These are phyloP conservation scores for Chrosomus eos DNA, from an alignment of 2,797 vertebrate genomes.

Conservation along the genomic window DNA sequence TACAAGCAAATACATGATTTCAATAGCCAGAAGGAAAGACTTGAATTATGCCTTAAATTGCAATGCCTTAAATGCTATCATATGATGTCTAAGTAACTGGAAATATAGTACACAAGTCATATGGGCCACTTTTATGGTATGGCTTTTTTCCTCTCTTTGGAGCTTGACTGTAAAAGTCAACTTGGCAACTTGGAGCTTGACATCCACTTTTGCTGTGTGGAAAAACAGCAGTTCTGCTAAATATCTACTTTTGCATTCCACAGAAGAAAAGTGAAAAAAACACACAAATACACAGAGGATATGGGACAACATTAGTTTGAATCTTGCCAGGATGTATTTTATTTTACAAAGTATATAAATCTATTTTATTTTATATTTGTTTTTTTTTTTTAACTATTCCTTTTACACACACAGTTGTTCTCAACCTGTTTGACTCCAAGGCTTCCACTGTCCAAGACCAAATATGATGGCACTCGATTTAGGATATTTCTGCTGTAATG, in stretches of 20 bases:
- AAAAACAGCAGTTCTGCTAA: not conserved
- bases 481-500: not conserved
- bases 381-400: not conserved
- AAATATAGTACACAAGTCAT: not conserved
- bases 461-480: not conserved
- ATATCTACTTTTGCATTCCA: not conserved
- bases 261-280: not conserved
- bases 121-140: not conserved
- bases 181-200: not conserved
- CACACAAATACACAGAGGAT: not conserved
- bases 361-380: not conserved
- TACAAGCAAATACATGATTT: not conserved
- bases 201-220: not conserved
- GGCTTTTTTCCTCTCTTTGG: not conserved
- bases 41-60: not conserved
- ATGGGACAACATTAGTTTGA: not conserved
- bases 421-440: not conserved
- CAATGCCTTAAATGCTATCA: not conserved
- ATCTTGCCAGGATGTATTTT: not conserved
- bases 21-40: not conserved
- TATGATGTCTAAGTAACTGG: not conserved
- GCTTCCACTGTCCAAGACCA: not conserved
- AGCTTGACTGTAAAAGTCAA: not conserved
- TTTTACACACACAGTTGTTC: not conserved
- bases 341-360: not conserved